A percentile compares a stretch with the other conserved stretches of the same genome.
Evolutionary conservation across 2,113 vertebrate genomes (phyloP).

Genomic region (Lamprologus ornatipinnis): DNA sequence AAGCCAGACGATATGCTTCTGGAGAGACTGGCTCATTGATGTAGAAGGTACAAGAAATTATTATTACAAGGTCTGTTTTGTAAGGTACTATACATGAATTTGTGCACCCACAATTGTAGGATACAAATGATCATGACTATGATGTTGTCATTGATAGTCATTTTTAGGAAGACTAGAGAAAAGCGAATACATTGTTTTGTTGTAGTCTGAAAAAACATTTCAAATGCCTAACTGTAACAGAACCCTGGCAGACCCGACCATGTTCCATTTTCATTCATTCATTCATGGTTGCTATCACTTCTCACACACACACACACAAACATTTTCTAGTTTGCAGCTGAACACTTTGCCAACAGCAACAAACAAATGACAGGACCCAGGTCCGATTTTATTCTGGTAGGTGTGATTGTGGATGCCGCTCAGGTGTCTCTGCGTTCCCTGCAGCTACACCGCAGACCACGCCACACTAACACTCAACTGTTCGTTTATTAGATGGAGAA

Average conservation of each 20-base stretch:
- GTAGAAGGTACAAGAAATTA: not conserved
- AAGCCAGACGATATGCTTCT: not conserved
- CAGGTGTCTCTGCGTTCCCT: not conserved
- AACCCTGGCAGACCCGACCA: not conserved
- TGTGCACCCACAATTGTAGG: not conserved
- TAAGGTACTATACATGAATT: not conserved
- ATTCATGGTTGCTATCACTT: not conserved
- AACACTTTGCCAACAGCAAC: not conserved
- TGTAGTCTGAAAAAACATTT: not conserved
- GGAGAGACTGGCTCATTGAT: not conserved
- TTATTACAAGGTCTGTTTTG: not conserved
- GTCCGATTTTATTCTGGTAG: accelerated
- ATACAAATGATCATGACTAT: not conserved
- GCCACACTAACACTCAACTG: not conserved
- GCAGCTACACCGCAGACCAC: not conserved
- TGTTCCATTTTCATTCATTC: no score
- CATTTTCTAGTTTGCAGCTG: not conserved
- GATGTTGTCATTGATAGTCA: not conserved
- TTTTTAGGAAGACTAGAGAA: not conserved
- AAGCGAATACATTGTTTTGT: accelerated
- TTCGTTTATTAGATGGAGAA: accelerated
- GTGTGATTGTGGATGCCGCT: accelerated
- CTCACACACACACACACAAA: accelerated
- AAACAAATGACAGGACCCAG: not conserved
- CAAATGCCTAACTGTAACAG: not conserved